Base-by-base conservation (phyloP, 2,888 invertebrate genomes). In the Spisula solida region DNA sequence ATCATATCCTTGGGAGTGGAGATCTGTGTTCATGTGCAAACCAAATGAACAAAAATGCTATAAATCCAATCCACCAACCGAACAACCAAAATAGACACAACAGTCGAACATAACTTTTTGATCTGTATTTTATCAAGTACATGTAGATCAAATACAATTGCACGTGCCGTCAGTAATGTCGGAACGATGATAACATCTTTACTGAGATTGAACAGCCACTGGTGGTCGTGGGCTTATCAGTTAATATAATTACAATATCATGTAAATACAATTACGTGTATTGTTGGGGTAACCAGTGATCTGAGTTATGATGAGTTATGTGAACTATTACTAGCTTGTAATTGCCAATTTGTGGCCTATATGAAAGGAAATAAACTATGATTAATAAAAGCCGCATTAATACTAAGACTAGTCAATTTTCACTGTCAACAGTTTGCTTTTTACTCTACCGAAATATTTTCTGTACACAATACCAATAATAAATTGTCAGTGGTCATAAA, bases 141-240 rank as follows among this genome's bases (percentile, higher is more conserved):
- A 75, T 4, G 18, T 14, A 34, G 34, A 75, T 75, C 75, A 75
- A 31, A 75, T 31, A 75, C 34, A 75, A 34, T 16, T 31, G 34
- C 75, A 31, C 75, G 75, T 75, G 75, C 75, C 75, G 14, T 75
- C 75, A 75, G 75, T 34, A 29, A 29, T 75, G 75, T 18, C 18
- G 75, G 34, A 75, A 75, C 25, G 31, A 10, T 31, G 75, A 75
- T 75, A 75, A 4, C 34, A 75, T 75, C 75, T 75, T 70, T 75
- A 75, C 31, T 75, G 75, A 75, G 29, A 75, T 25, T 34, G 75
- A 75, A 75, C 75, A 75, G 14, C 75, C 25, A 31, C 34, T 34
- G 34, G 34, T 75, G 75, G 75, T 75, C 75, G 75, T 8, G 31
- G 75, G 75, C 75, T 75, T 75, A 75, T 75, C 75, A 75, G 75